These are phyloP conservation scores for Falcunculus frontatus DNA, from an alignment of 2,113 vertebrate species.

Conservation along the genomic window DNA sequence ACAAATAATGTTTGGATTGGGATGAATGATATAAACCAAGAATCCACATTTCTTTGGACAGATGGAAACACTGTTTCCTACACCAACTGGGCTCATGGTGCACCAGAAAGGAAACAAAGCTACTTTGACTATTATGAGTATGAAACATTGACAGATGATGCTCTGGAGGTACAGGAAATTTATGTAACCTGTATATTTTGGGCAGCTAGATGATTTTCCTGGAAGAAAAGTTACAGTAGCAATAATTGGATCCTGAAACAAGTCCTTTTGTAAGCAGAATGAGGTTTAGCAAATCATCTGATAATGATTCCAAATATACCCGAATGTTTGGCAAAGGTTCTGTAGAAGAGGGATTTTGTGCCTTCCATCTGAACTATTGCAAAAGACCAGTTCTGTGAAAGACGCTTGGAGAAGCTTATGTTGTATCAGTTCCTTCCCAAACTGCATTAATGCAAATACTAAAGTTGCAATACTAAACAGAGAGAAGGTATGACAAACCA, in stretches of 20 bases:
- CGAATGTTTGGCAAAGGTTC: neutral
- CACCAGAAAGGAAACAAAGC: conserved; percentile 53
- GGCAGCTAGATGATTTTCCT: neutral
- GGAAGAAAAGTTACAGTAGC: neutral
- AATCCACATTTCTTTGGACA: conserved; percentile 86
- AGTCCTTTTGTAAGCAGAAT: neutral
- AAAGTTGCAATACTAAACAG: neutral
- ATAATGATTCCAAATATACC: neutral
- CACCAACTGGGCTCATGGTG: conserved; percentile 89
- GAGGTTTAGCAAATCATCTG: neutral
- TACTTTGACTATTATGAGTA: neutral
- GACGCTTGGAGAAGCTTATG: neutral
- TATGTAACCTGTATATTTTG: neutral
- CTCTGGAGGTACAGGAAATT: conserved; percentile 12
- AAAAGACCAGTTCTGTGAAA: neutral
- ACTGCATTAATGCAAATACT: neutral
- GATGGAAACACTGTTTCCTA: conserved; percentile 81
- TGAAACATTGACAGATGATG: neutral
- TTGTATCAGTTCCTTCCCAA: neutral
- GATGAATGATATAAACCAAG: conserved; percentile 85
- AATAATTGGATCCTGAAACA: neutral
- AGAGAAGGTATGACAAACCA: neutral
- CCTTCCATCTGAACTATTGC: neutral
- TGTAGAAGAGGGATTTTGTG: neutral
- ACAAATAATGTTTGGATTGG: conserved; percentile 80